Percentiles rank a stretch among this genome's conserved stretches.
phyloP scores from a whole-genome alignment of 2,888 invertebrate species.

The Abrostola triplasia region DNA sequence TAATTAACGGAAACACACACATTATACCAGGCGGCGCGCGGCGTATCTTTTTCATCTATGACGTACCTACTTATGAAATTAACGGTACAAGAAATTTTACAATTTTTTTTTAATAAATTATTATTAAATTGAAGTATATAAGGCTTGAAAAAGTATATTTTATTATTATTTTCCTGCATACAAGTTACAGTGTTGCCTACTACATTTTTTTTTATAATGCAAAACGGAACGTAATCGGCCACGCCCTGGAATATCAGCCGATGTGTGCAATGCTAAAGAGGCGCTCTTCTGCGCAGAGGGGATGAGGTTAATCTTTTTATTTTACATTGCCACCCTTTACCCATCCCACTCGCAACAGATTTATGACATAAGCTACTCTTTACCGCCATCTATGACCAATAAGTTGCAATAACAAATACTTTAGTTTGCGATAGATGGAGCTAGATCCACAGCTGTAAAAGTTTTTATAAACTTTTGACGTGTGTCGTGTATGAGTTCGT shows the following conservation, averaged over 20 bases:
- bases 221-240: conserved; percentile 11
- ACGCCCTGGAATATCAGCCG: not conserved
- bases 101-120: too few relatives aligned
- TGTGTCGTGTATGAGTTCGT: conserved; percentile 7
- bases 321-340: not conserved
- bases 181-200: too few relatives aligned
- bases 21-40: too few relatives aligned
- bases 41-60: too few relatives aligned
- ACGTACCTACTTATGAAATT: too few relatives aligned
- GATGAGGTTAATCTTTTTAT: not conserved
- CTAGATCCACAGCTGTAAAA: conserved; percentile 5
- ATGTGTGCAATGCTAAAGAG: too few relatives aligned
- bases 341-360: not conserved
- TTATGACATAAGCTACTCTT: not conserved
- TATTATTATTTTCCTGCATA: too few relatives aligned
- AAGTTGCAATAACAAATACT: not conserved
- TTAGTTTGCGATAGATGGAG: conserved; percentile 15
- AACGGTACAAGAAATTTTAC: too few relatives aligned
- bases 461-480: conserved; percentile 7
- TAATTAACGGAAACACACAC: too few relatives aligned
- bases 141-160: too few relatives aligned
- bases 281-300: conserved; percentile 13
- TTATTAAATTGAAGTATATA: too few relatives aligned
- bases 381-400: conserved; percentile 21
- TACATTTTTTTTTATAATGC: not conserved